Evolutionary conservation across 2,797 vertebrate species (phyloP), one percentile per base, ranked within the genome.

Genomic region (Syngnathus rostellatus): DNA sequence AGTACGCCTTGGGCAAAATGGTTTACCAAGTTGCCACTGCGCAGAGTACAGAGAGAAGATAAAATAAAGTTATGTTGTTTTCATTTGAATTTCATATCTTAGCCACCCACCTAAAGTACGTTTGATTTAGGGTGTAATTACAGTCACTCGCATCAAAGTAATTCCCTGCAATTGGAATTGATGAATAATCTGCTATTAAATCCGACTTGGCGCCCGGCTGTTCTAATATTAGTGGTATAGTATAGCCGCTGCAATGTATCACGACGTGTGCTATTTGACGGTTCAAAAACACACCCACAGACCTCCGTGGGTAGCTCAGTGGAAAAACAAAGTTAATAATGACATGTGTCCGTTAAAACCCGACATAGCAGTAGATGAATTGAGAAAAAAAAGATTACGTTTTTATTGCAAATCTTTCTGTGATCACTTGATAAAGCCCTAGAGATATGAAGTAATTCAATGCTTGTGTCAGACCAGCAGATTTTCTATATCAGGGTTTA

Each of bases 401-500:
- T 19, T 51, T 51, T 51, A 51, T 50, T 50, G n/a, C 10, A 57
- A 37, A 7, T 57, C 39, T 59, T 19, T 8, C 19, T 40, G 39
- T 21, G 19, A 41, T 61, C 58, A 37, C 6, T 19, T 59, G 14
- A 38, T 6, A 59, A 38, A 19, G 31, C 12, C 31, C 31, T 19
- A 38, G 16, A 17, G 39, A 21, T 53, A 53, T 53, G 50, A 53
- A 51, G 50, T 19, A 83, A 76, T 71, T 79, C 79, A 80, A 79
- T 79, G 73, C 78, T 78, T 75, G 77, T 74, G 86, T 82, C 84
- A 82, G 75, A 81, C 82, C 76, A 73, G 43, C 74, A 65, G 77
- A 89, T 92, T 89, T 88, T 86, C 83, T 74, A 70, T 83, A 88
- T 85, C 88, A 84, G 77, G 86, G 81, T 78, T 88, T 85, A 90